A percentile compares a stretch with the other conserved stretches of the same genome.
phyloP scores from a whole-genome alignment of 2,797 vertebrate genomes.

The Lacerta agilis region DNA sequence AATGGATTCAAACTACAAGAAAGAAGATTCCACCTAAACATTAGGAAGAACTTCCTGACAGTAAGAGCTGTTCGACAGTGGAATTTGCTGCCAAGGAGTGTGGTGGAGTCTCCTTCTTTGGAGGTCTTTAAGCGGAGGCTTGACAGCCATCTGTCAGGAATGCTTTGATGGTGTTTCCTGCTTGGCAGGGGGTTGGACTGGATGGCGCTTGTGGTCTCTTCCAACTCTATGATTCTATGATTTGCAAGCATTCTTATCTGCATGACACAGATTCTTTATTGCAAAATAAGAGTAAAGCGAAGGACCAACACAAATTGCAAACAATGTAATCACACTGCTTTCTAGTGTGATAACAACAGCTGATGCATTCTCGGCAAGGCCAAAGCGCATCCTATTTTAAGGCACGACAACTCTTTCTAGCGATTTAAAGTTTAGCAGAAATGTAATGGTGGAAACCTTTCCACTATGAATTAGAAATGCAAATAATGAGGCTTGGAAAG shows the following conservation, averaged over 20 bases:
- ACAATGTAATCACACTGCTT: background rate
- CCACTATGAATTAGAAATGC: slow-evolving; percentile 11
- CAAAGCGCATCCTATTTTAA: background rate
- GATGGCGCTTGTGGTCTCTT: too few species aligned
- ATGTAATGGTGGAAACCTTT: background rate
- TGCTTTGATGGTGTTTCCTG: too few species aligned
- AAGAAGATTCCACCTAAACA: too few species aligned
- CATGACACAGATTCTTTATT: background rate
- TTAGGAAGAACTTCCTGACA: too few species aligned
- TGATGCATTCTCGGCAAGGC: slow-evolving; percentile 1
- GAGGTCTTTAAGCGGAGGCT: too few species aligned
- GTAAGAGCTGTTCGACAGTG: too few species aligned
- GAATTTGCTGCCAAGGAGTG: too few species aligned
- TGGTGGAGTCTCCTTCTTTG: too few species aligned
- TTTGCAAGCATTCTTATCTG: background rate
- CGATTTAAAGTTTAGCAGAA: slow-evolving; percentile 5
- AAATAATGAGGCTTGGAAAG: background rate
- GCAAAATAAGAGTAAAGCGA: background rate
- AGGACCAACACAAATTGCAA: background rate
- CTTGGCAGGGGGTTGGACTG: too few species aligned
- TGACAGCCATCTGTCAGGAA: too few species aligned
- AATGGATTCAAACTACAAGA: too few species aligned
- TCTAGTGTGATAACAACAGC: background rate
- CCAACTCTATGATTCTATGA: too few species aligned
- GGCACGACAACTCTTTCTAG: background rate